Evolutionary conservation across 1,140 invertebrate genomes (phyloP).

Genomic region (Homalodisca vitripennis): DNA sequence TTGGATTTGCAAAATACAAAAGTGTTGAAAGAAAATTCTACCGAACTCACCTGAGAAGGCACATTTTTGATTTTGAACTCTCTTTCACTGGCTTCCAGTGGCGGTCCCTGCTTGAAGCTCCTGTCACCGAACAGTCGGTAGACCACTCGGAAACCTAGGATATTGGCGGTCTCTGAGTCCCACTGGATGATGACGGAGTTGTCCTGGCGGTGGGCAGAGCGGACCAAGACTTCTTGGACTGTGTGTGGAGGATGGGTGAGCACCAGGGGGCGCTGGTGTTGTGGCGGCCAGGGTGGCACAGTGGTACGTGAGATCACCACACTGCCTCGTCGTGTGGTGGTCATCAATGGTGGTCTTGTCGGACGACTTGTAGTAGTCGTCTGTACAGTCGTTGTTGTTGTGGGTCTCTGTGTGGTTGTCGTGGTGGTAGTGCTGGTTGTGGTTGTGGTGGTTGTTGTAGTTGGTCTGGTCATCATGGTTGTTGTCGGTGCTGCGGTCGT

Average conservation of each 20-base stretch:
- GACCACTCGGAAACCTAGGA: slow-evolving; percentile 84
- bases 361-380: slow-evolving; percentile 43
- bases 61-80: slow-evolving; percentile 93
- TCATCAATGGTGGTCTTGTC: slow-evolving; percentile 39
- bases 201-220: slow-evolving; percentile 80
- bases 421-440: slow-evolving; percentile 28
- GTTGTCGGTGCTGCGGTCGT: slow-evolving; percentile 35
- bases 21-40: background rate
- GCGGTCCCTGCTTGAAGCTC: slow-evolving; percentile 84
- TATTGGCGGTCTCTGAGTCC: slow-evolving; percentile 82
- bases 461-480: slow-evolving; percentile 40
- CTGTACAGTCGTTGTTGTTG: slow-evolving; percentile 33
- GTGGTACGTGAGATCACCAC: slow-evolving; percentile 37
- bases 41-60: slow-evolving; percentile 67
- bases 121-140: slow-evolving; percentile 88
- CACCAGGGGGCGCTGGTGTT: slow-evolving; percentile 60
- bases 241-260: slow-evolving; percentile 58
- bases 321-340: slow-evolving; percentile 44
- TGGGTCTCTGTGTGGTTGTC: slow-evolving; percentile 8
- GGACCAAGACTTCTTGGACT: slow-evolving; percentile 72
- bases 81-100: slow-evolving; percentile 79
- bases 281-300: slow-evolving; percentile 31
- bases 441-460: slow-evolving; percentile 40
- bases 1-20: too few species aligned
- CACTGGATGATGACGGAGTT: slow-evolving; percentile 88